Evolutionary conservation across 1,140 invertebrate genomes (phyloP).

Genomic region (Calosoma granatense): DNA sequence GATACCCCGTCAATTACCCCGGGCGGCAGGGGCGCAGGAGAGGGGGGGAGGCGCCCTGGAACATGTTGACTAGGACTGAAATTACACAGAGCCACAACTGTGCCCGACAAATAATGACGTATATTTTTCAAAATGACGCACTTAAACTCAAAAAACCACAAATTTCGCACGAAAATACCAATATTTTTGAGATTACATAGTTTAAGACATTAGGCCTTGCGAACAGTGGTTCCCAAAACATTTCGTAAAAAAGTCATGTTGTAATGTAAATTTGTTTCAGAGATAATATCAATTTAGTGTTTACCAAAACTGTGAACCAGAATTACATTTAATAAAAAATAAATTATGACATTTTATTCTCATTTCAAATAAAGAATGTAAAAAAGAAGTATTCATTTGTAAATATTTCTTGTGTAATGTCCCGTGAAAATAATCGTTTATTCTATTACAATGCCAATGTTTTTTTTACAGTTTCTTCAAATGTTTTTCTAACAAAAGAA

Average conservation of each 20-base stretch:
- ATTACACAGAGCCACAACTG: neutral
- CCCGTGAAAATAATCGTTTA: no score
- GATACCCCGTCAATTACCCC: neutral
- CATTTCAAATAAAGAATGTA: neutral
- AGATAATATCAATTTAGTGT: neutral
- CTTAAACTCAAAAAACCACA: slow-evolving; percentile 3
- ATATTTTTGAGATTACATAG: slow-evolving; percentile 4
- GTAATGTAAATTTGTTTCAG: neutral
- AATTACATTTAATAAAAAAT: neutral
- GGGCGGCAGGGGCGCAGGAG: no score
- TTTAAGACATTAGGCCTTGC: neutral
- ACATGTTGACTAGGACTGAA: neutral
- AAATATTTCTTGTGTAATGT: no score
- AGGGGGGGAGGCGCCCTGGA: no score
- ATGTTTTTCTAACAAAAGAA: no score
- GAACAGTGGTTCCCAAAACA: neutral
- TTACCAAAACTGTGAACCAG: neutral
- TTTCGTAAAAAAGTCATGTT: neutral
- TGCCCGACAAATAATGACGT: neutral
- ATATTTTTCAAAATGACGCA: neutral
- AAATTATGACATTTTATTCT: neutral
- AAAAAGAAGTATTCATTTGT: no score
- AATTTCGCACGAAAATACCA: slow-evolving; percentile 6
- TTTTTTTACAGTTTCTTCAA: no score
- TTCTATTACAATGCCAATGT: no score